phyloP scores from a whole-genome alignment of 2,797 vertebrate genomes.

The Schizothorax lantsangensis region DNA sequence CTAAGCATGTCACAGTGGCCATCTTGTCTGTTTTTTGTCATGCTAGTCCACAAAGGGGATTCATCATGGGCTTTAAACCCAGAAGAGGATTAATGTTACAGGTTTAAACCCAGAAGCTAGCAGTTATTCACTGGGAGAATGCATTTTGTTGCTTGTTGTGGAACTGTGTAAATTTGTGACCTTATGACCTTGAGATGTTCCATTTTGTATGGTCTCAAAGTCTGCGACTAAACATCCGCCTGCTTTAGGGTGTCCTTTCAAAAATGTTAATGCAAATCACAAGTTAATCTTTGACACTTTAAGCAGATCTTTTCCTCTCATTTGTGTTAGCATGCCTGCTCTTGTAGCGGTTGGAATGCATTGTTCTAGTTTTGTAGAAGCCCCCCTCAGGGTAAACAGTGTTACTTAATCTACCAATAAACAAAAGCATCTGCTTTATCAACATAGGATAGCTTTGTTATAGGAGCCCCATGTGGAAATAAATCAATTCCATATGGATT shows the following conservation, averaged over 20 bases:
- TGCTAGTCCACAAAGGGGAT: neutral
- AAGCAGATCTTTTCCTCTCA: neutral
- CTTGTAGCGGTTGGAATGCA: conserved; percentile 35
- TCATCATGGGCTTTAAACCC: neutral
- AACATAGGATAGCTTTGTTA: neutral
- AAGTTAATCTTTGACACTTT: neutral
- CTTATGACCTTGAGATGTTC: conserved; percentile 35
- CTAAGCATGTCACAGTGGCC: conserved; percentile 53
- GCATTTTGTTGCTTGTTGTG: neutral
- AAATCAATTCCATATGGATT: conserved; percentile 1
- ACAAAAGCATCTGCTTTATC: neutral
- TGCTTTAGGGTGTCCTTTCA: conserved; percentile 38
- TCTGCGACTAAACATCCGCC: neutral
- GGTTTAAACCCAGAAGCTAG: neutral
- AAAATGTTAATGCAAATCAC: neutral
- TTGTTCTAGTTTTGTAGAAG: conserved; percentile 10
- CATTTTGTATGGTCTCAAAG: neutral
- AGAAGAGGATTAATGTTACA: conserved; percentile 1
- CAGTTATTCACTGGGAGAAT: conserved; percentile 22
- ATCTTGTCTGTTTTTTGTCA: conserved; percentile 58
- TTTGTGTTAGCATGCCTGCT: conserved; percentile 12
- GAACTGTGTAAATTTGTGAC: conserved; percentile 5
- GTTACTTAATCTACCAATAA: conserved; percentile 11
- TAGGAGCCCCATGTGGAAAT: neutral
- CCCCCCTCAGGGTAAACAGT: conserved; percentile 21